phyloP scores from a whole-genome alignment of 2,113 vertebrate genomes.

The Acrocephalus kingi region DNA sequence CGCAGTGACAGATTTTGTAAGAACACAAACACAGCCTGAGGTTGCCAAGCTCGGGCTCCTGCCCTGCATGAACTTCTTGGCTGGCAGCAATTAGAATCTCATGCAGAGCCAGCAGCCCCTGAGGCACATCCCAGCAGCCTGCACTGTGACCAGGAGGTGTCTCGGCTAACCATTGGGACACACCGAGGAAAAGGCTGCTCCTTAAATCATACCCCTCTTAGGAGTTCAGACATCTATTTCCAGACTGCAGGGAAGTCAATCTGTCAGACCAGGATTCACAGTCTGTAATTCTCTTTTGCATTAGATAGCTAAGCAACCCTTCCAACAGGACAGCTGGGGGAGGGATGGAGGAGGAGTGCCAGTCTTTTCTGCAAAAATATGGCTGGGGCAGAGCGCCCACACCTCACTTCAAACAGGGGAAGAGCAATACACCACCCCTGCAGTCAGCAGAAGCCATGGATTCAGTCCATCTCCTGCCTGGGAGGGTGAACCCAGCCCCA shows the following conservation, averaged over 20 bases:
- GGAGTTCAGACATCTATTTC: constrained; percentile 14
- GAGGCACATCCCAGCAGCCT: background rate
- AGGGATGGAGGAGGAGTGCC: constrained; percentile 38
- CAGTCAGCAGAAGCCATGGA: background rate
- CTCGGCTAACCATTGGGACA: background rate
- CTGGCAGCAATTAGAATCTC: background rate
- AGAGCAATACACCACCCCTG: background rate
- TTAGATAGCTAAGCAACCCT: constrained; percentile 3
- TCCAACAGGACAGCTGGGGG: constrained; percentile 49
- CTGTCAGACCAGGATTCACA: constrained; percentile 37
- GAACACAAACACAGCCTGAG: background rate
- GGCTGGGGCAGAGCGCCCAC: background rate
- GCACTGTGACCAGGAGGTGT: background rate
- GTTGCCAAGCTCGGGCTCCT: background rate
- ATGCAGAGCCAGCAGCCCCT: background rate
- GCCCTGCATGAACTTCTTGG: background rate
- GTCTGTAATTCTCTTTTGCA: background rate
- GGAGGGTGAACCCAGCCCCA: background rate
- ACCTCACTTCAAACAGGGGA: background rate
- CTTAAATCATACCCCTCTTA: background rate
- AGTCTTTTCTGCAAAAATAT: constrained; percentile 16
- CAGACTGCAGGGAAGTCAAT: constrained; percentile 21
- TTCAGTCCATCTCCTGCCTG: background rate
- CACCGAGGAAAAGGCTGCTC: background rate
- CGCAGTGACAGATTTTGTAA: background rate